phyloP scores from a whole-genome alignment of 2,888 invertebrate species.

The Apodemia mormo region DNA sequence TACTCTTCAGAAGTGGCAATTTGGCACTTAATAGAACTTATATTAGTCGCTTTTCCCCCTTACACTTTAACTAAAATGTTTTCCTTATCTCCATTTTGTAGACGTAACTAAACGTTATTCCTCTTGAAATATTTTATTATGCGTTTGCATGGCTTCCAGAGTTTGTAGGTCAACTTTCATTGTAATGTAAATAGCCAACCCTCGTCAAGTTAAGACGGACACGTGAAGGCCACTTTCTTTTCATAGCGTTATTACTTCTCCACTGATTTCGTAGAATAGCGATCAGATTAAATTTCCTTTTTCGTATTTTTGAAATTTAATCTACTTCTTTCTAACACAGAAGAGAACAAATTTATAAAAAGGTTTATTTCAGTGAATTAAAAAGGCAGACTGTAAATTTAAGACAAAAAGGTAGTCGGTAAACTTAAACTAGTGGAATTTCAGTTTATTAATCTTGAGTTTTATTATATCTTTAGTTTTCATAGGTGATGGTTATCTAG shows the following conservation, averaged over 20 bases:
- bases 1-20: too few relatives aligned
- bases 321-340: background rate
- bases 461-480: too few relatives aligned
- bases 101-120: conserved; percentile 5
- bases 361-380: too few relatives aligned
- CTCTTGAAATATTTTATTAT: conserved; percentile 13
- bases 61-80: background rate
- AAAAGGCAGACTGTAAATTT: too few relatives aligned
- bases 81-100: background rate
- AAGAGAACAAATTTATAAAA: too few relatives aligned
- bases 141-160: background rate
- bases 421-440: too few relatives aligned
- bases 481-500: too few relatives aligned
- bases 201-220: conserved; percentile 59
- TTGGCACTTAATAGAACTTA: too few relatives aligned
- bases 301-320: background rate
- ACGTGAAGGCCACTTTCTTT: conserved; percentile 37
- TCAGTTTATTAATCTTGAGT: too few relatives aligned
- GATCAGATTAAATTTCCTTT: background rate
- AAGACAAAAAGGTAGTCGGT: too few relatives aligned
- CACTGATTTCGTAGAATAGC: conserved; percentile 10
- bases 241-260: conserved; percentile 27
- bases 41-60: background rate
- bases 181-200: conserved; percentile 60
- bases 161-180: conserved; percentile 24